A percentile compares a stretch with the other conserved stretches of the same genome.
Evolutionary conservation across 2,113 vertebrate species (phyloP).

Genomic region (Notechis scutatus): DNA sequence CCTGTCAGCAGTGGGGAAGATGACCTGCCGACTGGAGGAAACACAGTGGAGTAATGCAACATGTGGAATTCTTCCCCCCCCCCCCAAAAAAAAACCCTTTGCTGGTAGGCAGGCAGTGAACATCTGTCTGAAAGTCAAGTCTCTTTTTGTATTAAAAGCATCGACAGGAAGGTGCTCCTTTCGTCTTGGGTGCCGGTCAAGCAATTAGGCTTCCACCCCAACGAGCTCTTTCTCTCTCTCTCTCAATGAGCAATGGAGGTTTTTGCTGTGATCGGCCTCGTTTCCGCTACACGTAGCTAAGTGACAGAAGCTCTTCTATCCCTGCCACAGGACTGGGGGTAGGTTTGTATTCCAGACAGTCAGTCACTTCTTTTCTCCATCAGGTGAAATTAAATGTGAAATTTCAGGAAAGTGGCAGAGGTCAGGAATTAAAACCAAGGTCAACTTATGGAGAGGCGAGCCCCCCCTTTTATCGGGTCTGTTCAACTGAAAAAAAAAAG

Average conservation of each 20-base stretch:
- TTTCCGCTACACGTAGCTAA: not conserved
- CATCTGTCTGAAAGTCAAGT: not conserved
- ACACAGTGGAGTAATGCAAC: not conserved
- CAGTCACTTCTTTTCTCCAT: conserved; percentile 15
- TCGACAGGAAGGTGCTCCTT: not conserved
- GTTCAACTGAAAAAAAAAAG: conserved; percentile 7
- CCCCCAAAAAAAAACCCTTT: not conserved
- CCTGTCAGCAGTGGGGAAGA: not conserved
- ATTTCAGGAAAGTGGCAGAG: conserved; percentile 18
- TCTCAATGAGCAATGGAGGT: not conserved
- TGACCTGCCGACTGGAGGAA: not conserved
- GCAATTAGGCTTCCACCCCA: not conserved
- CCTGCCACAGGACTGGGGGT: not conserved
- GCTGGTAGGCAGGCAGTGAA: conserved; percentile 14
- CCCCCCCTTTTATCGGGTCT: conserved; percentile 24
- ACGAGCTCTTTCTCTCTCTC: not conserved
- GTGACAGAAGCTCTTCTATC: not conserved
- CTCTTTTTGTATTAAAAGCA: not conserved
- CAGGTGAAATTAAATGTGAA: conserved; percentile 30
- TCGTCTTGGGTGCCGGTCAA: not conserved
- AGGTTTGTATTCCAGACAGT: not conserved
- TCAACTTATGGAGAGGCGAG: not conserved
- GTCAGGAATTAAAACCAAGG: conserved; percentile 26
- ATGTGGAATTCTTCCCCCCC: not conserved
- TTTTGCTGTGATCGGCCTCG: not conserved